Evolutionary conservation across 1,140 invertebrate species (phyloP), one percentile per base, ranked within the genome.

Genomic region (Gerris buenoi): DNA sequence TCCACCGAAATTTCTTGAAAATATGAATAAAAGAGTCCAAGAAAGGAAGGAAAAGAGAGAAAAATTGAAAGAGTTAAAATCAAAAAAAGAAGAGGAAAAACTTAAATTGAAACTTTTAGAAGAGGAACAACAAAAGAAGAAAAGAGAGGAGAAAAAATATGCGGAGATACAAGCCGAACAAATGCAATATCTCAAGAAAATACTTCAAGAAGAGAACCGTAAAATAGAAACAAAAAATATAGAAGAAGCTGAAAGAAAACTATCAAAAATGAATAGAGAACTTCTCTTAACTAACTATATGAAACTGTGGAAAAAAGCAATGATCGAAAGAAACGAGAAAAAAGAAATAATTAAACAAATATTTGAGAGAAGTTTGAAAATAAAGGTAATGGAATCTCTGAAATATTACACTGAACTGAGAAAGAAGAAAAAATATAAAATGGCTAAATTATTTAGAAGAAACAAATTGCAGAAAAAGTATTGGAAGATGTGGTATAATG

Each of bases 101-200:
- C 15, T 60, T 3, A 60, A 60, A 22, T 5, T 3, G 22, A 3
- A 22, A 22, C 10, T 15, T 22, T 10, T 14, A 60, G 15, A 22
- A 60, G 22, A 60, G 23, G 58, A 60, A 60, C 3, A 22, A 60
- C 15, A 60, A 22, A 60, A 60, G 58, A 22, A 60, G 23, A 60
- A 13, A 60, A 22, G 5, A 60, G 23, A 60, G 23, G 5, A 60
- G 23, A 25, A 22, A 5, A 60, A 60, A 22, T 22, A 22, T 22
- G 23, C 10, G 23, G 10, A 22, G 23, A 60, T 60, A 3, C 5
- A 60, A 60, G 23, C 10, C 10, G 58, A 60, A 25, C 58, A 60
- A 60, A 60, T 60, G 58, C 10, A 60, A 22, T 60, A 60, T 60
- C 23, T 60, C 3, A 60, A 60, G 23, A 15, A 60, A 60, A 60